Conservation (phyloP, 2,888 invertebrate genomes). For the Drosophila subquinaria region DNA sequence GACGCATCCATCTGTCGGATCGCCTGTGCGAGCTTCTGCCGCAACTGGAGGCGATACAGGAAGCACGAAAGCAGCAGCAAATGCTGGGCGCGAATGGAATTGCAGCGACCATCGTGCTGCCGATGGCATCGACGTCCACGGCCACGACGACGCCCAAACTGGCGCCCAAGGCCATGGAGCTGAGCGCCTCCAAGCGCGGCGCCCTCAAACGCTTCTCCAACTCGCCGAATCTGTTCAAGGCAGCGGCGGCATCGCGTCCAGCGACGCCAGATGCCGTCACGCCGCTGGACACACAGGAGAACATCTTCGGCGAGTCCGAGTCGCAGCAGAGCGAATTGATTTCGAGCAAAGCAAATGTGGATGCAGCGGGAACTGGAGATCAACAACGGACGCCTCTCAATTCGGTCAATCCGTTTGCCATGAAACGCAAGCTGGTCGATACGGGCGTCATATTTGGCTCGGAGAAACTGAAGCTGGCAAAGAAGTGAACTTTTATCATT, state of each 20-base stretch:
- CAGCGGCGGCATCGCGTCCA: conserved; percentile 56
- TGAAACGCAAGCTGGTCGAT: conserved; percentile 86
- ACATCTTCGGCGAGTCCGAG: conserved; percentile 63
- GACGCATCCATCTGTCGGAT: conserved; percentile 92
- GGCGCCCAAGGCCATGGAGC: conserved; percentile 82
- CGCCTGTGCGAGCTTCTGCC: conserved; percentile 89
- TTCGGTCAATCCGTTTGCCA: conserved; percentile 80
- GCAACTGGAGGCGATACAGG: conserved; percentile 82
- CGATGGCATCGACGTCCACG: conserved; percentile 47
- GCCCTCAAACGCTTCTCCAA: conserved; percentile 87
- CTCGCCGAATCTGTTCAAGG: conserved; percentile 74
- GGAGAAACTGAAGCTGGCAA: conserved; percentile 76
- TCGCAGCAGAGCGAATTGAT: conserved; percentile 26
- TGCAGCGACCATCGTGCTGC: conserved; percentile 64
- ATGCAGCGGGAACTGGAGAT: conserved; percentile 12
- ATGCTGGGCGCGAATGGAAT: conserved; percentile 54
- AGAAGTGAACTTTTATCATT: conserved; percentile 59
- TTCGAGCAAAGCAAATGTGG: conserved; percentile 25
- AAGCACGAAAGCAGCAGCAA: conserved; percentile 77
- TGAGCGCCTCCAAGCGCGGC: conserved; percentile 85
- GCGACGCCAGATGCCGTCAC: conserved; percentile 49
- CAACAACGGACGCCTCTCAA: conserved; percentile 76
- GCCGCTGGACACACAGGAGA: conserved; percentile 73
- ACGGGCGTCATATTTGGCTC: conserved; percentile 80
- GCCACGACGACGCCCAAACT: conserved; percentile 53